Evolutionary conservation across 2,797 vertebrate genomes (phyloP), one percentile per base, ranked within the genome.

Genomic region (Calcarius lapponicus): DNA sequence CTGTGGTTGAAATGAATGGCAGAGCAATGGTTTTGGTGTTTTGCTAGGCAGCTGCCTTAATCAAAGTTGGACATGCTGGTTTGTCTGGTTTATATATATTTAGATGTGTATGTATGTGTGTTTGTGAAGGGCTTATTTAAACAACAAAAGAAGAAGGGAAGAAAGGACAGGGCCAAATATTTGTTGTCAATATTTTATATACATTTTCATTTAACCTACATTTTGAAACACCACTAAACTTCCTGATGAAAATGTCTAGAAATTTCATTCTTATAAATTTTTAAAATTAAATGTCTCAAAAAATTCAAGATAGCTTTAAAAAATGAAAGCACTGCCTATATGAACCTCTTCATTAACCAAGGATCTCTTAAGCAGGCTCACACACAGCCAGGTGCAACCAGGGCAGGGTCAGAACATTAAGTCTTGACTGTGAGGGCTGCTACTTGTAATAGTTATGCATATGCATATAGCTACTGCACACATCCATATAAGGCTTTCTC

Each of bases 51-150:
- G 64, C 38, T 75, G 54, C 56, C 66, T 79, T 58, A 85, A 82
- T 76, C 73, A 53, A 45, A 74, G 53, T 69, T 86, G 53, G 80
- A 92, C 91, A 60, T 66, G 51, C 21, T 89, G 67, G 43, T 71
- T 83, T 90, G n/a, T 78, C 82, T 74, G 56, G 36, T 72, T 89
- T 73, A 9, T 45, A 32, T 43, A 65, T 26, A 51, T 11, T 53
- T 13, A 56, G 4, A 11, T 4, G 3, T 19, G 40, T 32, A 28
- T 20, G 21, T 20, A 12, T 31, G 21, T n/a, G 28, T 74, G 34
- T 72, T 86, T 66, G 61, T 80, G 53, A 64, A 71, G 54, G 38
- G 7, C 42, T 67, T 43, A 32, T 60, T 92, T 36, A 80, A 79
- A 81, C 3, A 69, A 42, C 32, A 73, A 11, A 58, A 25, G 48